These are phyloP conservation scores for Leucozona laternaria DNA, from an alignment of 2,888 invertebrate species.

Conservation along the genomic window DNA sequence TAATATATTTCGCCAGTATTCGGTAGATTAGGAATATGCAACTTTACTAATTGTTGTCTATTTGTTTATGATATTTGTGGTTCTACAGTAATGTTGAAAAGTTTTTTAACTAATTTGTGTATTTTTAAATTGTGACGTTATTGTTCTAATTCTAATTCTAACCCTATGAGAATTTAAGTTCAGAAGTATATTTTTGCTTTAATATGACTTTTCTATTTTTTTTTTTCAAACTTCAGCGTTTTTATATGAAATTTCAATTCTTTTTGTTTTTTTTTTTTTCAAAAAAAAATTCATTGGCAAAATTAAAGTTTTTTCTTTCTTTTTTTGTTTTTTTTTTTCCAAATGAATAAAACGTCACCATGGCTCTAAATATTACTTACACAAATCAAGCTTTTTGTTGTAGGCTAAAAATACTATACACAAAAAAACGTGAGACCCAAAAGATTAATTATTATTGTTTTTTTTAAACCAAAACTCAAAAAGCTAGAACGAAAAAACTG, in stretches of 20 bases:
- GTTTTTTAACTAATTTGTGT: too few relatives aligned
- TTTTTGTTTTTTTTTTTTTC: conserved; percentile 15
- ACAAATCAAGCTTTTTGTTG: conserved; percentile 49
- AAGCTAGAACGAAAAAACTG: conserved; percentile 50
- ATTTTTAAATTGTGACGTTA: too few relatives aligned
- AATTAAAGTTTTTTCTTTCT: conserved; percentile 60
- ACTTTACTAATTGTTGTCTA: too few relatives aligned
- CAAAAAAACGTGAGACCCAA: conserved; percentile 56
- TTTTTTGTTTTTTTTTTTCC: conserved; percentile 41
- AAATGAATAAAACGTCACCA: conserved; percentile 58
- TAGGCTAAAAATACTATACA: conserved; percentile 53
- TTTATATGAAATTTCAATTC: neutral
- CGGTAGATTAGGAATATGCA: too few relatives aligned
- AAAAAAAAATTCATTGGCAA: conserved; percentile 41
- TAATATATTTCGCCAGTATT: too few relatives aligned
- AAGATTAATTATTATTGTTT: conserved; percentile 17
- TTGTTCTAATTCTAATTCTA: too few relatives aligned
- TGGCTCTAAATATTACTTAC: conserved; percentile 51
- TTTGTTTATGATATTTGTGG: too few relatives aligned
- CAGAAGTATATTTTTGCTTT: too few relatives aligned
- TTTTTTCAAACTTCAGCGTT: too few relatives aligned
- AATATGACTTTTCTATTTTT: too few relatives aligned
- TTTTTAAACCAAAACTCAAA: conserved; percentile 43
- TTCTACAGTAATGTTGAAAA: too few relatives aligned
- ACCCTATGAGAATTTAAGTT: too few relatives aligned